Conservation (phyloP, 2,888 invertebrate genomes). For the Strigamia maritima region DNA sequence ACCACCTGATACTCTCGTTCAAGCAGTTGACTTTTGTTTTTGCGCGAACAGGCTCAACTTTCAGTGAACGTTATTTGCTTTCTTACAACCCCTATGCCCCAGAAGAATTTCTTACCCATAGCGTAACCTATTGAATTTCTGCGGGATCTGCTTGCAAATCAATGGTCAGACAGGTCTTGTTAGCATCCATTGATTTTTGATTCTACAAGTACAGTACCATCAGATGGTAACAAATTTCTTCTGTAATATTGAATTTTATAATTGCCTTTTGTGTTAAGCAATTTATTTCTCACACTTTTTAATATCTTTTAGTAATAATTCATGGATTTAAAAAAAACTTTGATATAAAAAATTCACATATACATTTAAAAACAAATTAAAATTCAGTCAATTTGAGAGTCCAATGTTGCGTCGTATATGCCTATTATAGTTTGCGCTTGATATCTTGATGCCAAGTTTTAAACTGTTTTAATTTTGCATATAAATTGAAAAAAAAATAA, state of each 20-base stretch:
- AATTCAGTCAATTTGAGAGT: no score
- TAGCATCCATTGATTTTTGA: slow-evolving; percentile 15
- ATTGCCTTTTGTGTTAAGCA: neutral
- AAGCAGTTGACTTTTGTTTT: slow-evolving; percentile 1
- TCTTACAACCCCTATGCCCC: slow-evolving; percentile 1
- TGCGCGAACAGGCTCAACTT: neutral
- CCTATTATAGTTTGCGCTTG: no score
- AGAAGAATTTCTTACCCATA: neutral
- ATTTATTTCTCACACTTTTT: neutral
- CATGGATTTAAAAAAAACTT: no score
- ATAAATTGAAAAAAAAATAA: no score
- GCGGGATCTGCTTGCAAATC: neutral
- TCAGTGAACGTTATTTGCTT: neutral
- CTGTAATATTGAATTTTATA: neutral
- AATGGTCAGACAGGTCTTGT: slow-evolving; percentile 2
- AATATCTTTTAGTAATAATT: neutral
- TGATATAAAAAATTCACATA: no score
- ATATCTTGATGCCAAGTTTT: no score
- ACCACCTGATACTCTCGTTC: neutral
- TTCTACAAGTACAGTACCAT: no score
- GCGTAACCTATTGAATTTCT: slow-evolving; percentile 4
- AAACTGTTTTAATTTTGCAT: no score
- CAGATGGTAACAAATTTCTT: neutral
- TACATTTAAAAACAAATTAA: no score
- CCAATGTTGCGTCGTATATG: no score